Evolutionary conservation across 2,113 vertebrate genomes (phyloP).

Genomic region (Procavia capensis): DNA sequence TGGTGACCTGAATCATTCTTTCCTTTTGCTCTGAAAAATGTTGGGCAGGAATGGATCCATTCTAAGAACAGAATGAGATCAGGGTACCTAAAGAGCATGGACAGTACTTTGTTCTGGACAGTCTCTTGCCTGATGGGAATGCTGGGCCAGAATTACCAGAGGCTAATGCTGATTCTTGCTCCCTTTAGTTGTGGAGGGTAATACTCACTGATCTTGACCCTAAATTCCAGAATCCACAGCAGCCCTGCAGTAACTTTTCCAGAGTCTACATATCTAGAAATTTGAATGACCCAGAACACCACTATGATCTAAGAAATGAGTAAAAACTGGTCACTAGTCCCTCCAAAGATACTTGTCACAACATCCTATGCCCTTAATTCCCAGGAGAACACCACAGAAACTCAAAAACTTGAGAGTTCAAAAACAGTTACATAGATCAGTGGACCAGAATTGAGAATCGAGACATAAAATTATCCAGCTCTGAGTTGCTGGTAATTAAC

Average conservation of each 20-base stretch:
- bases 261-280: background rate
- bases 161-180: background rate
- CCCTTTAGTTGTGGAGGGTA: background rate
- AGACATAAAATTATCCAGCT: no score
- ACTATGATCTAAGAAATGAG: background rate
- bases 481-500: no score
- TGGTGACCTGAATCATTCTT: background rate
- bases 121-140: background rate
- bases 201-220: background rate
- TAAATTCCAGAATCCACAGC: background rate
- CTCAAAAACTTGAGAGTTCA: background rate
- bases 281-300: background rate
- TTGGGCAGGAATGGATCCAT: background rate
- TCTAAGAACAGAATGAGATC: background rate
- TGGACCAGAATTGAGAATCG: no score
- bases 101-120: background rate
- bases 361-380: background rate
- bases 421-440: no score
- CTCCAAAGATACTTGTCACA: background rate
- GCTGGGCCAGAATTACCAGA: background rate
- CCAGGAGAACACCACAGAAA: background rate
- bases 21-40: slow-evolving; percentile 5
- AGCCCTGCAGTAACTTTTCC: background rate
- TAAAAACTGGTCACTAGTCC: background rate
- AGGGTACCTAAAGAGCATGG: background rate